Evolutionary conservation across 1,140 invertebrate genomes (phyloP).

Genomic region (Aphis gossypii): DNA sequence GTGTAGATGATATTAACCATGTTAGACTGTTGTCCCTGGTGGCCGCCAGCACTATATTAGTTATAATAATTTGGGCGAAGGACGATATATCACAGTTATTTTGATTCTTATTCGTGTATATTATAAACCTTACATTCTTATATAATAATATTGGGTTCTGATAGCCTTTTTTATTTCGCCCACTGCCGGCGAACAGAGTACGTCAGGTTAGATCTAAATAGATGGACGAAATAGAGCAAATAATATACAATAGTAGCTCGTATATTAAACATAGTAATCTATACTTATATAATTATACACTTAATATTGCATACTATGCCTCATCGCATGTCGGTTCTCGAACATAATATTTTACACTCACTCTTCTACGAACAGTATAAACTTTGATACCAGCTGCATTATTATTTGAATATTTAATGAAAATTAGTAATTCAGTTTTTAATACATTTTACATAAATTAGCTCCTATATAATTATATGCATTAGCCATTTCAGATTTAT

Average conservation of each 20-base stretch:
- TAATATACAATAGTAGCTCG: neutral
- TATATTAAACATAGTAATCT: neutral
- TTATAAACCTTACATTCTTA: neutral
- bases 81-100: neutral
- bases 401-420: constrained; percentile 1
- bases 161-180: neutral
- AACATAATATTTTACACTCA: neutral
- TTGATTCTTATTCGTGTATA: neutral
- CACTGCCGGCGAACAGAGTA: neutral
- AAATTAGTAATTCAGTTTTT: neutral
- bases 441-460: neutral
- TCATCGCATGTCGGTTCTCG: neutral
- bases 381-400: neutral
- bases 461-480: neutral
- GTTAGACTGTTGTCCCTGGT: neutral
- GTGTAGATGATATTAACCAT: neutral
- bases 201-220: neutral
- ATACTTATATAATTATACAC: neutral
- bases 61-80: neutral
- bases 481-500: neutral
- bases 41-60: neutral
- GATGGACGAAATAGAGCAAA: neutral
- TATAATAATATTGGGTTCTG: neutral
- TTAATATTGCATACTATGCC: neutral
- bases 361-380: neutral